Conservation (phyloP, 2,797 vertebrate genomes). For the Bradypus variegatus region DNA sequence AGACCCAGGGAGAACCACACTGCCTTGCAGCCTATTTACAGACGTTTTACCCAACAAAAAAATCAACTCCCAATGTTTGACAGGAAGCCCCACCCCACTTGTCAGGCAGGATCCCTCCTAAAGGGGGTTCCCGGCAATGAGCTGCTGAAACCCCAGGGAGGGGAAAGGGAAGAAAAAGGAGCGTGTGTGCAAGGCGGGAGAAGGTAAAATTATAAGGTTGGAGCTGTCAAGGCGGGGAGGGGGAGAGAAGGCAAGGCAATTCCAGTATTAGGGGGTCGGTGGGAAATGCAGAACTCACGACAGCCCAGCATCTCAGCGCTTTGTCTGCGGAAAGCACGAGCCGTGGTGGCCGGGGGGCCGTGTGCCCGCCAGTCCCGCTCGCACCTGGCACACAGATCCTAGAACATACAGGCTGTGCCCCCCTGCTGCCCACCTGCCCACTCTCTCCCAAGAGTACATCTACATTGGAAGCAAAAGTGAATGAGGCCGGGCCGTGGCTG, state of each 20-base stretch:
- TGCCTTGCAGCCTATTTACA: constrained; percentile 52
- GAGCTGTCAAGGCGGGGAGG: constrained; percentile 58
- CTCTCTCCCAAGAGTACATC: neutral
- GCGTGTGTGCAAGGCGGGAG: neutral
- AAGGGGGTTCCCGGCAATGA: constrained; percentile 51
- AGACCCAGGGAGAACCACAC: neutral
- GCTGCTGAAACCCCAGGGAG: constrained; percentile 47
- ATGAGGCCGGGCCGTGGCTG: neutral
- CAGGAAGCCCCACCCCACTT: constrained; percentile 59
- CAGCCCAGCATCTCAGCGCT: constrained; percentile 30
- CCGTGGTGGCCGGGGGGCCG: neutral
- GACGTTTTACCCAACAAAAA: constrained; percentile 61
- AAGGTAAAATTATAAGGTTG: constrained; percentile 70
- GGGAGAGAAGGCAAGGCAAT: constrained; percentile 32
- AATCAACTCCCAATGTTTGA: constrained; percentile 61
- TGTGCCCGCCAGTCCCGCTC: neutral
- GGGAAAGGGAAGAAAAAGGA: constrained; percentile 45
- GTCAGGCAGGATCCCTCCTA: constrained; percentile 49
- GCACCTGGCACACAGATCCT: neutral
- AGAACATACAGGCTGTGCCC: neutral
- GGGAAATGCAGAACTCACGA: constrained; percentile 43
- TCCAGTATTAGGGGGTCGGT: constrained; percentile 56
- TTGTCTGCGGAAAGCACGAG: constrained; percentile 45
- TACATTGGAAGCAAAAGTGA: neutral
- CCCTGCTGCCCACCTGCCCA: neutral